Conservation (phyloP, 2,113 vertebrate species). For the Muntiacus reevesi region DNA sequence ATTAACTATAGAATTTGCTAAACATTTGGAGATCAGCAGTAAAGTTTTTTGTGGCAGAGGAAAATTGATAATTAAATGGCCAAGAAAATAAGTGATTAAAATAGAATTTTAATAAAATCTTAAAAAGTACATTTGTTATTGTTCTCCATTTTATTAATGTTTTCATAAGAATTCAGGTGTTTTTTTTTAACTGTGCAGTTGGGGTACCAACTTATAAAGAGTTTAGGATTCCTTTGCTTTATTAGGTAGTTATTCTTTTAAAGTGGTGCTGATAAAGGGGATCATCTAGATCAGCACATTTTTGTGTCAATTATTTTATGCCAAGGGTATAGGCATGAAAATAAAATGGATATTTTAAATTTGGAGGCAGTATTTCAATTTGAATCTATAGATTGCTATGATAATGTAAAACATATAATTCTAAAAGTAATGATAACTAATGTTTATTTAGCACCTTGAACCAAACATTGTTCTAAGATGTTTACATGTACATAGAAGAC, state of each 20-base stretch:
- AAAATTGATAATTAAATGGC: background rate
- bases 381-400: background rate
- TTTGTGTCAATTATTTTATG: background rate
- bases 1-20: background rate
- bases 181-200: background rate
- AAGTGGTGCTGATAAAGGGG: background rate
- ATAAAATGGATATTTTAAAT: background rate
- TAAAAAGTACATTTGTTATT: background rate
- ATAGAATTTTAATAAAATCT: background rate
- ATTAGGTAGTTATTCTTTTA: background rate
- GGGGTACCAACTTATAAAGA: background rate
- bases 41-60: background rate
- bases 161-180: background rate
- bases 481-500: background rate
- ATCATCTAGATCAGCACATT: background rate
- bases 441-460: background rate
- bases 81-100: conserved; percentile 25
- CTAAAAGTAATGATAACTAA: background rate
- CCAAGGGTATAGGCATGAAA: background rate
- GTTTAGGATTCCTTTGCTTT: background rate
- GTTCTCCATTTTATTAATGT: background rate
- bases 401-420: background rate
- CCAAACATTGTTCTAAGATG: background rate
- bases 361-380: background rate
- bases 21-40: background rate